Conservation (phyloP, 2,888 invertebrate species). For the Thalpophila matura region DNA sequence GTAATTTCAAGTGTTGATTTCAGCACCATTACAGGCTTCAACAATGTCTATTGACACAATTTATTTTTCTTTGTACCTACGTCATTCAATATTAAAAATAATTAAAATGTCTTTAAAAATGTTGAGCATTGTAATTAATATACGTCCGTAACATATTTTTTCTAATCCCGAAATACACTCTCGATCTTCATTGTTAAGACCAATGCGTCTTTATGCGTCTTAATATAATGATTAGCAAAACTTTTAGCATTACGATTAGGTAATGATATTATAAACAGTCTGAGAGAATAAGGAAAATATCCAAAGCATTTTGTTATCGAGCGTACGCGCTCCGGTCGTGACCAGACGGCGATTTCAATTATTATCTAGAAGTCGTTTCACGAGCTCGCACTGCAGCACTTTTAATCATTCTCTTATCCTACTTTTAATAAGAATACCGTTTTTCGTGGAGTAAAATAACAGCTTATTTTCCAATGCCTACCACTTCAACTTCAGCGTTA, state of each 20-base stretch:
- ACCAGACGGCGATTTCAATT: constrained; percentile 90
- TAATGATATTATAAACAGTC: neutral
- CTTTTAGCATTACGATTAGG: neutral
- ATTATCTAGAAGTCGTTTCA: constrained; percentile 88
- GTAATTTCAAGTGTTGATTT: neutral
- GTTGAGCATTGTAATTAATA: too few relatives aligned
- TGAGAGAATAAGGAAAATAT: constrained; percentile 51
- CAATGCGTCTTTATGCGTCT: too few relatives aligned
- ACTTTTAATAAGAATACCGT: constrained; percentile 77
- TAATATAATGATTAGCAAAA: neutral
- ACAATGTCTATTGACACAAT: neutral
- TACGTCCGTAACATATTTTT: too few relatives aligned
- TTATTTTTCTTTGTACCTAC: too few relatives aligned
- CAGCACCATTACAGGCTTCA: neutral
- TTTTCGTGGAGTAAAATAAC: constrained; percentile 66
- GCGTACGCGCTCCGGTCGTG: constrained; percentile 84
- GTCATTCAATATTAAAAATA: too few relatives aligned
- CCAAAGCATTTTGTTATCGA: constrained; percentile 64
- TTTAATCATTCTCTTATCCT: constrained; percentile 84
- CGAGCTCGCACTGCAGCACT: constrained; percentile 80
- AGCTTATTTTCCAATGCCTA: constrained; percentile 48
- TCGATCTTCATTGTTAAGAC: neutral
- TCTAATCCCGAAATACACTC: neutral
- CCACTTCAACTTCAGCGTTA: constrained; percentile 39
- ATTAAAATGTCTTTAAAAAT: too few relatives aligned